phyloP scores from a whole-genome alignment of 2,888 invertebrate genomes.

The Mesorhabditis belari region DNA sequence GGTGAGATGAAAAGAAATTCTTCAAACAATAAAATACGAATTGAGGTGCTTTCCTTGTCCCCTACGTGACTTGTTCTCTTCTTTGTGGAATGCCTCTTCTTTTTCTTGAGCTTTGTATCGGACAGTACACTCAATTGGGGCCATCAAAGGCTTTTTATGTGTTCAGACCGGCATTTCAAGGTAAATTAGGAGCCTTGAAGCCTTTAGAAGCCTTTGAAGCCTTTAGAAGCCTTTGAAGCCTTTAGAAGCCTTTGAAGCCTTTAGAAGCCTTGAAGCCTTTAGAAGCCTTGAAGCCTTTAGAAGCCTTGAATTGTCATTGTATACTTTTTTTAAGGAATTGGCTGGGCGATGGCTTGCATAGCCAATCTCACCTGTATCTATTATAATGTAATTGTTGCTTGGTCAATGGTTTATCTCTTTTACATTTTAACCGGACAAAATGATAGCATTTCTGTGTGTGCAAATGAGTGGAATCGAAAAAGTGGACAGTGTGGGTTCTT shows the following conservation, averaged over 20 bases:
- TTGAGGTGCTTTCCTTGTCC: slow-evolving; percentile 54
- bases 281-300: background rate
- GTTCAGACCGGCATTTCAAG: slow-evolving; percentile 34
- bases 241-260: background rate
- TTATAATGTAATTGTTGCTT: slow-evolving; percentile 88
- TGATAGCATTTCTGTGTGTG: slow-evolving; percentile 1
- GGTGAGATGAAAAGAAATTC: slow-evolving; percentile 5
- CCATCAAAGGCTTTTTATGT: slow-evolving; percentile 24
- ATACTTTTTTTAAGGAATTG: slow-evolving; percentile 68
- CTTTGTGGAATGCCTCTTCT: slow-evolving; percentile 54
- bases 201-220: background rate
- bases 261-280: background rate
- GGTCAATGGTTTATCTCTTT: slow-evolving; percentile 78
- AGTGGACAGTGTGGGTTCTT: background rate
- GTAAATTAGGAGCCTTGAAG: slow-evolving; percentile 5
- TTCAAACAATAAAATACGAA: slow-evolving; percentile 1
- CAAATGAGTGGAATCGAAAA: slow-evolving; percentile 5
- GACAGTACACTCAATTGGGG: slow-evolving; percentile 42
- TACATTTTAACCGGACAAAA: background rate
- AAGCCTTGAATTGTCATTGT: background rate
- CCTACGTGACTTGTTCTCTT: slow-evolving; percentile 53
- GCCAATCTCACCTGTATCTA: slow-evolving; percentile 90
- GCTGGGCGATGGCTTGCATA: slow-evolving; percentile 83
- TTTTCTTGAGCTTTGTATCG: slow-evolving; percentile 53
- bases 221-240: background rate